phyloP scores from a whole-genome alignment of 2,888 invertebrate species.

The Pteria penguin region DNA sequence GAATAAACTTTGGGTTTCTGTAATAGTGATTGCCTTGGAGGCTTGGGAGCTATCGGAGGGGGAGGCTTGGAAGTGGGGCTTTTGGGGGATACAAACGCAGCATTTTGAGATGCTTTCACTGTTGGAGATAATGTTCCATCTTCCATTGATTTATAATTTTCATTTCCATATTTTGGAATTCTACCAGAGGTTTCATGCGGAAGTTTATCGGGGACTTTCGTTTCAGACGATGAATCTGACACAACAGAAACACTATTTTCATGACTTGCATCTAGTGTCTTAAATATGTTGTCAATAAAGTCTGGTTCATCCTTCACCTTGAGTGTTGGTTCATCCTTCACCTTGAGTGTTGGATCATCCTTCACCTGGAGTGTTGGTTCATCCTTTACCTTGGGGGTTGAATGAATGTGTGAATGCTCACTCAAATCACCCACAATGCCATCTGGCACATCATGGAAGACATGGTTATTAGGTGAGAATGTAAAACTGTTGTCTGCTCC shows the following conservation, averaged over 20 bases:
- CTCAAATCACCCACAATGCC: neutral
- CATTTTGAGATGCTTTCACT: constrained; percentile 17
- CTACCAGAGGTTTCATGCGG: neutral
- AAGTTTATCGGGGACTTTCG: constrained; percentile 8
- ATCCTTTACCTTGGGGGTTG: constrained; percentile 1
- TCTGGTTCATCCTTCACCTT: neutral
- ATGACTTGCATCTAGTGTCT: neutral
- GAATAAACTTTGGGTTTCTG: constrained; percentile 1
- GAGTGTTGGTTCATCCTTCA: neutral
- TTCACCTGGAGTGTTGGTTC: neutral
- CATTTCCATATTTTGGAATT: no score
- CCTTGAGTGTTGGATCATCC: neutral
- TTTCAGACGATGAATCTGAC: neutral
- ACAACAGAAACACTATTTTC: neutral
- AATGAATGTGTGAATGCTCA: neutral
- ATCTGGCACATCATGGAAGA: neutral
- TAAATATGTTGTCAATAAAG: neutral
- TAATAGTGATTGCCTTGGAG: constrained; percentile 1
- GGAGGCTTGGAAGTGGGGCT: neutral
- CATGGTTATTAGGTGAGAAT: neutral
- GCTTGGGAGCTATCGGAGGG: constrained; percentile 8
- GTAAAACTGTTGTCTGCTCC: constrained; percentile 44
- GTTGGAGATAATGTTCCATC: neutral
- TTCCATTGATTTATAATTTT: neutral
- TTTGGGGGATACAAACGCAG: neutral